A percentile compares a stretch with the other conserved stretches of the same genome.
Evolutionary conservation across 2,113 vertebrate species (phyloP).

Genomic region (Sula dactylatra): DNA sequence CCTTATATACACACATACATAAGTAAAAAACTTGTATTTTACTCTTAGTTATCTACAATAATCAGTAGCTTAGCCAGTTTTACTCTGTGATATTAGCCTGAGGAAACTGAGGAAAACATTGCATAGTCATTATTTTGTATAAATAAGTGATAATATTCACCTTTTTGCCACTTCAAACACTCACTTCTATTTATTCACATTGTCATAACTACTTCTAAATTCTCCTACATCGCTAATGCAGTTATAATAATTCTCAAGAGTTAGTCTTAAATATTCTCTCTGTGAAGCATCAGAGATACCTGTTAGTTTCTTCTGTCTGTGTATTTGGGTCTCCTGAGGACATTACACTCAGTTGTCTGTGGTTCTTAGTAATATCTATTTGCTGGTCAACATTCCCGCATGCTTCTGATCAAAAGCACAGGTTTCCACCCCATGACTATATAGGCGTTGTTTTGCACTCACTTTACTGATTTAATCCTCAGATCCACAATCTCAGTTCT

Average conservation of each 20-base stretch:
- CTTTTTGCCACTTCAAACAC: neutral
- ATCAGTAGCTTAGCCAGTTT: neutral
- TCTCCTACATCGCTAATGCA: neutral
- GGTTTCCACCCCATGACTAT: neutral
- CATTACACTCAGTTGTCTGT: neutral
- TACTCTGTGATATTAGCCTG: neutral
- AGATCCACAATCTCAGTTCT: neutral
- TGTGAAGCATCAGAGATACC: neutral
- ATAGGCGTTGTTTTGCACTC: neutral
- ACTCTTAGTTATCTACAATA: neutral
- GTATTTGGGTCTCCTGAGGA: neutral
- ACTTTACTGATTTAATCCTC: neutral
- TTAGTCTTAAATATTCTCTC: neutral
- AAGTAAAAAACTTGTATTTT: neutral
- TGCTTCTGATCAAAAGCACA: neutral
- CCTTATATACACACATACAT: neutral
- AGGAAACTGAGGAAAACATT: neutral
- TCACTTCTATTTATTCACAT: neutral
- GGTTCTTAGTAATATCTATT: neutral
- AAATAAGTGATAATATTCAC: neutral
- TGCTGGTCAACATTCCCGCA: neutral
- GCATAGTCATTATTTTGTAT: neutral
- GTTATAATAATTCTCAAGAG: constrained; percentile 1
- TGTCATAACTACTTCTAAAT: neutral
- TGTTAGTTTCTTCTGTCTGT: neutral